A percentile compares a stretch with the other conserved stretches of the same genome.
Evolutionary conservation across 2,113 vertebrate genomes (phyloP).

Genomic region (Centropristis striata): DNA sequence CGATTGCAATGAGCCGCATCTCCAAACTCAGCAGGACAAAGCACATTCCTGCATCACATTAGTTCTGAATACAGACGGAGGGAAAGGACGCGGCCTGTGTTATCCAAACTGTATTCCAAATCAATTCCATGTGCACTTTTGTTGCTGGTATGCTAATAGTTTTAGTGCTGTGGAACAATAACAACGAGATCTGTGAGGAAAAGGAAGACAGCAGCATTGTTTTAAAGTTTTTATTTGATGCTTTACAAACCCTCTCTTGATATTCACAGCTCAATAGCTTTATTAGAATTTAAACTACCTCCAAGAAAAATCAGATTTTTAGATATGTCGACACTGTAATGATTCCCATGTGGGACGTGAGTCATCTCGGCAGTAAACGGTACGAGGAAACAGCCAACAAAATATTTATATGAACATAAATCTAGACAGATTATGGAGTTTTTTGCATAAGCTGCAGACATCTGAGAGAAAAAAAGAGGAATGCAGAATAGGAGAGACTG

Average conservation of each 20-base stretch:
- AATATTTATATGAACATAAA: neutral
- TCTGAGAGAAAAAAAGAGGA: neutral
- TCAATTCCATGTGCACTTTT: constrained; percentile 52
- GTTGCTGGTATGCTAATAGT: constrained; percentile 32
- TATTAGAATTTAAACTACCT: neutral
- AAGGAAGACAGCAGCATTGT: neutral
- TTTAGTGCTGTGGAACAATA: constrained; percentile 14
- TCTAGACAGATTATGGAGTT: neutral
- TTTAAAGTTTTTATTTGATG: neutral
- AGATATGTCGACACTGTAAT: constrained; percentile 11
- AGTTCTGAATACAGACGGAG: constrained; percentile 7
- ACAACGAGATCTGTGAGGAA: neutral
- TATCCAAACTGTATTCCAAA: constrained; percentile 39
- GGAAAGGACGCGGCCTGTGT: constrained; percentile 27
- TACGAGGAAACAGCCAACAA: neutral
- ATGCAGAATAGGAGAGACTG: neutral
- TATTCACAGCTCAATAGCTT: neutral
- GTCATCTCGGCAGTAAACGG: neutral
- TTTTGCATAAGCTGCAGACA: neutral
- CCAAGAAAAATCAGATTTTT: neutral
- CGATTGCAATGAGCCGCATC: constrained; percentile 8
- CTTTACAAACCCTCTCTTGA: neutral
- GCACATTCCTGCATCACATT: constrained; percentile 64
- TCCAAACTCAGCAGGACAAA: constrained; percentile 42
- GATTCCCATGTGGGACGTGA: constrained; percentile 10